Conservation (phyloP, 2,797 vertebrate genomes). For the Pseudochirops cupreus region DNA sequence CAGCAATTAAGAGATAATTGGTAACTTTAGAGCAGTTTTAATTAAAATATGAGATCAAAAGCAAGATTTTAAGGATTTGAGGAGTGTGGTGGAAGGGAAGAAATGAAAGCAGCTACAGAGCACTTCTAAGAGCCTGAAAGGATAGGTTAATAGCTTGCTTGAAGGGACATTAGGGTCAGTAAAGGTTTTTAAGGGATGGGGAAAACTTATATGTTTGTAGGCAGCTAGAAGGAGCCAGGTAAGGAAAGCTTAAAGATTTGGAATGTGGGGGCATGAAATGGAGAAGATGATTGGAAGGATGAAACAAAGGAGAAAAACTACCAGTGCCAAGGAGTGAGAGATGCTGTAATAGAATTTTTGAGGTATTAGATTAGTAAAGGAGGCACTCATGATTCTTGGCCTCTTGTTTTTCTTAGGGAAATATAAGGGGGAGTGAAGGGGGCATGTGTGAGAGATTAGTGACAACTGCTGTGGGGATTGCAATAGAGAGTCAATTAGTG, state of each 20-base stretch:
- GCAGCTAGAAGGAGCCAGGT: neutral
- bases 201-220: neutral
- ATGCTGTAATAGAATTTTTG: neutral
- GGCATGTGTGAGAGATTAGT: neutral
- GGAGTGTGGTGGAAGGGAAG: neutral
- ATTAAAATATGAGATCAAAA: neutral
- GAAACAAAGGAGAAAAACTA: neutral
- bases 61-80: neutral
- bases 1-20: too few species aligned
- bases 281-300: neutral
- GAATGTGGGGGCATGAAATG: too few species aligned
- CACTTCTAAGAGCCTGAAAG: neutral
- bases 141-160: neutral
- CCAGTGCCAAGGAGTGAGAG: neutral
- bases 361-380: neutral
- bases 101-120: neutral
- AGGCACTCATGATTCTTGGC: too few species aligned
- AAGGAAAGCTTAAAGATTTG: neutral
- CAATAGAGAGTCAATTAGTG: neutral
- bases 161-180: neutral
- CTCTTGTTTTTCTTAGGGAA: neutral
- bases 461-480: too few species aligned
- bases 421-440: neutral
- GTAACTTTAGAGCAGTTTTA: neutral
- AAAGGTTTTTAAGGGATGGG: neutral